Evolutionary conservation across 2,888 invertebrate genomes (phyloP), one percentile per base, ranked within the genome.

Genomic region (Cotesia congregata): DNA sequence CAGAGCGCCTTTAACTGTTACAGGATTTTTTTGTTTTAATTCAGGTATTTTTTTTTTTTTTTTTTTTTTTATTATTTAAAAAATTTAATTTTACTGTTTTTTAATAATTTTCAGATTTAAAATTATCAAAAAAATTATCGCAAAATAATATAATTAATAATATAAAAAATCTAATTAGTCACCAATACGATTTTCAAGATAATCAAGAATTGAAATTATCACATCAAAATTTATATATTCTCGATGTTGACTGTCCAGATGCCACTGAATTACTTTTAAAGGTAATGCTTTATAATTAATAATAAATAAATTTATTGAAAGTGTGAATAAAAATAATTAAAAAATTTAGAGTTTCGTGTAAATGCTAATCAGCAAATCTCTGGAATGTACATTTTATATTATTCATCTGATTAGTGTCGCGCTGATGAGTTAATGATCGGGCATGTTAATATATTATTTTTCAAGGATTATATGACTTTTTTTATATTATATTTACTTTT

Each of bases 161-260:
- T 59, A 78, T 85, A n/a, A 72, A 75, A 20, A 76, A 74, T 6
- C 4, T 50, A 50, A 76, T 68, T 2, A 70, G 78, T 15, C 73
- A 82, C 1, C 74, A 74, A 7, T 65, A 83, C 20, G 79, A 83
- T 69, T 76, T 79, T 61, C 69, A 67, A 69, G 69, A 60, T 9
- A 65, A 80, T 9, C 17, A 50, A 9, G 3, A 7, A 40, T 39
- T 68, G 17, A 69, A 60, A 17, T 38, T 75, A 59, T 73, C 78
- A 5, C 85, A 86, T 61, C 80, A 74, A 59, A 78, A 79, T 20
- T 72, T 83, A 4, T 80, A 84, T 68, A 78, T 86, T 38, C 73
- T 88, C 50, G 85, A 88, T 61, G 74, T 85, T n/a, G 79, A 85
- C 38, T 88, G 88, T 76, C 79, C 82, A 2, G 78, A 82, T 9